Evolutionary conservation across 2,888 invertebrate genomes (phyloP), one percentile per base, ranked within the genome.

Genomic region (Latrodectus hesperus): DNA sequence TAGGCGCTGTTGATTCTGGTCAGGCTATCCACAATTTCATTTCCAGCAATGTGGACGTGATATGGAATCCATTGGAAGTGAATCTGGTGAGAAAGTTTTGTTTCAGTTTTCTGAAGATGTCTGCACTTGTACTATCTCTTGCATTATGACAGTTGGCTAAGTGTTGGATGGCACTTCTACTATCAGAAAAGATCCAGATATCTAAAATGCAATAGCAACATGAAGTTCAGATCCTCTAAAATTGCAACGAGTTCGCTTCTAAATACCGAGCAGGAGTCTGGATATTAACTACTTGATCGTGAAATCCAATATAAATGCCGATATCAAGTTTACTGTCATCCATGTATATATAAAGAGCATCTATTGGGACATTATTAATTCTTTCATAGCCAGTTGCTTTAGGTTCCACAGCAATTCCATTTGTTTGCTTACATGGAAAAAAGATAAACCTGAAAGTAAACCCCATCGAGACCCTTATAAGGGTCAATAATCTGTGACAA

Each of bases 321-420:
- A 1, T 67, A 67, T 16, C 67, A 67, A 67, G 67, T 67, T 22
- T 22, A 22, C 22, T 22, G 22, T 1, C 22, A 22, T 22, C 22
- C 22, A 22, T 22, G 22, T 22, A 9, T 22, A 67, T 67, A 67
- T 67, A 22, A 67, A 9, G 17, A 67, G 67, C 67, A 16, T 67
- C 67, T 22, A 17, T 67, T n/a, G n/a, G n/a, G 11, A n/a, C 67
- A n/a, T n/a, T 67, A 67, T 67, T 67, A n/a, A 67, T 67, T 67
- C 67, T 67, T 67, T 9, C n/a, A 67, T n/a, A 67, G 5, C n/a
- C 22, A 67, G 22, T 16, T 67, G 67, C 22, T 67, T 67, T 22
- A 67, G 67, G 67, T 67, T 14, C 17, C 67, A 9, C 2, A 16
- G 16, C 12, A 12, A 67, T 16, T 67, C 67, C n/a, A 16, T 67